A percentile compares a stretch with the other conserved stretches of the same genome.
phyloP scores from a whole-genome alignment of 2,797 vertebrate genomes.

The Gallinago solitaria region DNA sequence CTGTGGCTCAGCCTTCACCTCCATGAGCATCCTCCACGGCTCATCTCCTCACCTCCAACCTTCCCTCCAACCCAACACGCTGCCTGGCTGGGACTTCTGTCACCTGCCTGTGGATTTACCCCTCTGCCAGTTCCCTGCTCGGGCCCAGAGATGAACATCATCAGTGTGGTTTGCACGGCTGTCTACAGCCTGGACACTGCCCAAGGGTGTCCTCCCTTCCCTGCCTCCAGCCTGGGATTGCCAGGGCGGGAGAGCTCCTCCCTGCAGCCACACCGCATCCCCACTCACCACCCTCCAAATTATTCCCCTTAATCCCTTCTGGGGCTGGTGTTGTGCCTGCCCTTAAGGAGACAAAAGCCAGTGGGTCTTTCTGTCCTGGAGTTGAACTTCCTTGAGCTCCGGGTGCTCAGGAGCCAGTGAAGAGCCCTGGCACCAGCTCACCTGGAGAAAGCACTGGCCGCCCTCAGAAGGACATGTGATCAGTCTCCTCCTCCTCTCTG shows the following conservation, averaged over 20 bases:
- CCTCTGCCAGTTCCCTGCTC: accelerated
- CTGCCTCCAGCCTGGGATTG: not conserved
- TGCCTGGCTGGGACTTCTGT: not conserved
- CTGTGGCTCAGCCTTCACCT: not conserved
- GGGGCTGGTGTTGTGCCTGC: not conserved
- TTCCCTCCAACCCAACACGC: accelerated
- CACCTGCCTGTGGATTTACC: not conserved
- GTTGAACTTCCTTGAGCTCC: not conserved
- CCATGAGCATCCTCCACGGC: accelerated
- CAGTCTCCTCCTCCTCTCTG: not conserved
- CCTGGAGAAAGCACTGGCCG: not conserved
- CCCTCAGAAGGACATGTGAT: accelerated
- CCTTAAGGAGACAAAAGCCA: not conserved
- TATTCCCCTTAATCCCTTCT: accelerated
- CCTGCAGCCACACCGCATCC: not conserved
- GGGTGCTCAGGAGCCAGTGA: not conserved
- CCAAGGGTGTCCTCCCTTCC: not conserved
- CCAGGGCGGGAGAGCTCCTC: not conserved
- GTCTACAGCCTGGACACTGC: not conserved
- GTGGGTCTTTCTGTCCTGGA: not conserved
- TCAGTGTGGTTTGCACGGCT: accelerated
- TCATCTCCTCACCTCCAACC: not conserved
- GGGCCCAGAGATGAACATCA: accelerated
- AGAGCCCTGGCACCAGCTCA: not conserved
- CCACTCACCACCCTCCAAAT: accelerated